phyloP scores from a whole-genome alignment of 2,888 invertebrate genomes.

The Drosophila fulvimacula region DNA sequence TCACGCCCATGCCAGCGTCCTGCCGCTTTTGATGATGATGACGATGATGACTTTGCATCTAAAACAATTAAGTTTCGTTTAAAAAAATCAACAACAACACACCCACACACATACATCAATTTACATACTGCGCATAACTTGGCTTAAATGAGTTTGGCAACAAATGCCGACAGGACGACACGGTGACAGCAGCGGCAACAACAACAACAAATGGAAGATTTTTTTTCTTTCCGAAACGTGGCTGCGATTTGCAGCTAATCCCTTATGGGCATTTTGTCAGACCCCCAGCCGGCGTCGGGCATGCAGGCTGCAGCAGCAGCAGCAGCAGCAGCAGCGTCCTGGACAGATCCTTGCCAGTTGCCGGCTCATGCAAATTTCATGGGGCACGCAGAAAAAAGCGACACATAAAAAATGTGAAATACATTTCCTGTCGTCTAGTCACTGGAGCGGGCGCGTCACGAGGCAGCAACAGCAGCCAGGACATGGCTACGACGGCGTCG shows the following conservation, averaged over 20 bases:
- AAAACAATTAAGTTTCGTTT: slow-evolving; percentile 81
- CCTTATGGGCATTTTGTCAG: slow-evolving; percentile 84
- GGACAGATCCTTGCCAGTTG: slow-evolving; percentile 49
- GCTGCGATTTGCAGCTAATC: slow-evolving; percentile 83
- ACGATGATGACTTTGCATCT: slow-evolving; percentile 79
- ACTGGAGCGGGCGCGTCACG: slow-evolving; percentile 27
- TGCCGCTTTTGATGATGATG: slow-evolving; percentile 38
- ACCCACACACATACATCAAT: slow-evolving; percentile 36
- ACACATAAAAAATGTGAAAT: slow-evolving; percentile 82
- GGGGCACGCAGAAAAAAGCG: slow-evolving; percentile 69
- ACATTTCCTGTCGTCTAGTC: slow-evolving; percentile 84
- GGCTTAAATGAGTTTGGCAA: slow-evolving; percentile 79
- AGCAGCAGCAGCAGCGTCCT: slow-evolving; percentile 19
- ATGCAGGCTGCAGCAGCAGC: slow-evolving; percentile 16
- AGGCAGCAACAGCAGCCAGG: slow-evolving; percentile 42
- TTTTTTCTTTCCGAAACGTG: slow-evolving; percentile 55
- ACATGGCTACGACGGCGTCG: slow-evolving; percentile 38
- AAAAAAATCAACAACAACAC: slow-evolving; percentile 38
- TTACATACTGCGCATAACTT: slow-evolving; percentile 83
- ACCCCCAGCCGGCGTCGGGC: not conserved
- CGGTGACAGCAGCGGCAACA: slow-evolving; percentile 33
- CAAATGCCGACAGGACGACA: slow-evolving; percentile 70
- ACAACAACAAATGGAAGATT: slow-evolving; percentile 29
- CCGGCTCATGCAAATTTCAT: slow-evolving; percentile 84
- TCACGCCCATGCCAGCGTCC: not conserved